A percentile compares a stretch with the other conserved stretches of the same genome.
phyloP scores from a whole-genome alignment of 2,888 invertebrate species.

The Sipha maydis region DNA sequence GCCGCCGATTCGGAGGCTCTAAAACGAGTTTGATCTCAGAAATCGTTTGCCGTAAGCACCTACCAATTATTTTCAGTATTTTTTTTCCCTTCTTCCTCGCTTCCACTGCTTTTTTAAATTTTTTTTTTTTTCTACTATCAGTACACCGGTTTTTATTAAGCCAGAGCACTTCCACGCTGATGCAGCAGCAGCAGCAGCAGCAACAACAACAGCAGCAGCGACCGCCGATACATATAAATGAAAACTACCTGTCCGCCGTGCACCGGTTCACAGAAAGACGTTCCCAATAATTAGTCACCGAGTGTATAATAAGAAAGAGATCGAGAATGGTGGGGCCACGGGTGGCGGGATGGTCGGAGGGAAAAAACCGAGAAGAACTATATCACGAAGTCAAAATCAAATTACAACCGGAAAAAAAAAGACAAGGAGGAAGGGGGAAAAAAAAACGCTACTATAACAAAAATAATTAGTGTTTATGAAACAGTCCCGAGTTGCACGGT shows the following conservation, averaged over 20 bases:
- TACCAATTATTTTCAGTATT: slow-evolving; percentile 61
- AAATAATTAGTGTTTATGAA: slow-evolving; percentile 51
- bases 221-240: slow-evolving; percentile 44
- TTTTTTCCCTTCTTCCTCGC: background rate
- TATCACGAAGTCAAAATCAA: slow-evolving; percentile 58
- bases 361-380: slow-evolving; percentile 17
- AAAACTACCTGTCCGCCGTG: slow-evolving; percentile 57
- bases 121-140: background rate
- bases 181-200: too few species aligned
- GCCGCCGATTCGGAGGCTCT: slow-evolving; percentile 55
- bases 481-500: slow-evolving; percentile 2
- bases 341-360: background rate
- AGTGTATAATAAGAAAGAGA: slow-evolving; percentile 11
- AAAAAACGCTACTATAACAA: slow-evolving; percentile 15
- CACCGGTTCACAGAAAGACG: slow-evolving; percentile 61
- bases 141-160: slow-evolving; percentile 60
- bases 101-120: slow-evolving; percentile 1
- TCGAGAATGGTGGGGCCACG: background rate
- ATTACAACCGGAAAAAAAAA: slow-evolving; percentile 29
- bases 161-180: slow-evolving; percentile 26
- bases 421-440: background rate
- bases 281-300: slow-evolving; percentile 59
- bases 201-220: background rate
- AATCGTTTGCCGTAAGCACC: slow-evolving; percentile 62
- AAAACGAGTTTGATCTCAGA: slow-evolving; percentile 60